Evolutionary conservation across 2,797 vertebrate species (phyloP).

Genomic region (Siniperca obscura): DNA sequence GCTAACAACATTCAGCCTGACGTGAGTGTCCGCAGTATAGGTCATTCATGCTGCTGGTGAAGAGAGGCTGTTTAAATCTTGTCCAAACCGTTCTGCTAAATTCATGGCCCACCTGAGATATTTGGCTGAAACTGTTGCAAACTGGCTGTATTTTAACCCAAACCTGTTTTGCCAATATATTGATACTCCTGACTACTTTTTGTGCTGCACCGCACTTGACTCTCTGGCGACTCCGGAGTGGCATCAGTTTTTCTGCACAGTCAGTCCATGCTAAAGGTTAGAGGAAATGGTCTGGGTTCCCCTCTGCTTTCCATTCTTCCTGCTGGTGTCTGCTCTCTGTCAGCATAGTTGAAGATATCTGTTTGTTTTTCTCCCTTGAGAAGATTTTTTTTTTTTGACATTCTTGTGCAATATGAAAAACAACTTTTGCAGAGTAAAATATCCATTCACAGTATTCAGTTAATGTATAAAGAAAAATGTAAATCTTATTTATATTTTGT

Average conservation of each 20-base stretch:
- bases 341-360: slow-evolving; percentile 27
- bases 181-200: background rate
- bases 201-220: background rate
- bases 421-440: background rate
- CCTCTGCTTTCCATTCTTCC: slow-evolving; percentile 42
- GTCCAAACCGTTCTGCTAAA: background rate
- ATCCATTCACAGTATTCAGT: background rate
- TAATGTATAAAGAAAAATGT: background rate
- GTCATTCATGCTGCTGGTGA: background rate
- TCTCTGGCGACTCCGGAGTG: background rate
- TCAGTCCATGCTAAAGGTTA: slow-evolving; percentile 28
- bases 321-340: slow-evolving; percentile 36
- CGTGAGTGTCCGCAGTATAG: background rate
- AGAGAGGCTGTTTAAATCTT: background rate
- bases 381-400: slow-evolving; percentile 38
- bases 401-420: slow-evolving; percentile 1
- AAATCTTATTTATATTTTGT: background rate
- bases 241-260: slow-evolving; percentile 45
- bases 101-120: background rate
- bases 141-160: background rate
- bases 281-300: slow-evolving; percentile 44
- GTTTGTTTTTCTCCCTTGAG: slow-evolving; percentile 34
- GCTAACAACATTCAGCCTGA: background rate
- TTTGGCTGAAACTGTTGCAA: background rate
- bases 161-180: too few relatives aligned